Conservation (phyloP, 2,888 invertebrate genomes). For the Actias luna region DNA sequence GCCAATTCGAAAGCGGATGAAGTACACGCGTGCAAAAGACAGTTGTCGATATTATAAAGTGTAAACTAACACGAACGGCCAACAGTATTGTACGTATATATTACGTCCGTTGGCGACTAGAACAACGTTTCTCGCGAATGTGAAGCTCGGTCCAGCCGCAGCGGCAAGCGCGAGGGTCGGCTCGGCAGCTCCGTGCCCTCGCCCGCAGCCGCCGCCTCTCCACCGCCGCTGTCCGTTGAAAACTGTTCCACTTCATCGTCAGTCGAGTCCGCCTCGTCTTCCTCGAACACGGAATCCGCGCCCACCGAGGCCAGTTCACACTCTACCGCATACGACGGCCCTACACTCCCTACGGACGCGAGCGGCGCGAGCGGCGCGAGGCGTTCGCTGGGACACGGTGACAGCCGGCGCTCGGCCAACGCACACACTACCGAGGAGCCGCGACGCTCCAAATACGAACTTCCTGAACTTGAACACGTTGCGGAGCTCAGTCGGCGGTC, state of each 20-base stretch:
- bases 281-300: constrained; percentile 91
- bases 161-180: constrained; percentile 60
- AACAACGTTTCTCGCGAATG: constrained; percentile 92
- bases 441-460: constrained; percentile 90
- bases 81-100: too few species aligned
- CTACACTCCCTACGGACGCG: constrained; percentile 90
- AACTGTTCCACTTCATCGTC: constrained; percentile 93
- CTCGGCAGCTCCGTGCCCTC: constrained; percentile 71
- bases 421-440: constrained; percentile 90
- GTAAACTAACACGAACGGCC: constrained; percentile 59
- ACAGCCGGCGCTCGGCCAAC: constrained; percentile 89
- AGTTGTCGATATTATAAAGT: constrained; percentile 68
- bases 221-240: constrained; percentile 90
- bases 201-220: constrained; percentile 56
- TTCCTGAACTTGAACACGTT: constrained; percentile 92
- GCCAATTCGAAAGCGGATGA: constrained; percentile 36
- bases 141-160: constrained; percentile 70
- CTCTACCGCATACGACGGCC: constrained; percentile 85
- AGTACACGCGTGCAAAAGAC: constrained; percentile 17
- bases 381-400: constrained; percentile 85
- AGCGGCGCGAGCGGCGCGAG: constrained; percentile 90
- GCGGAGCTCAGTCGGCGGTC: constrained; percentile 88
- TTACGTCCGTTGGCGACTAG: constrained; percentile 73
- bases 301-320: constrained; percentile 87
- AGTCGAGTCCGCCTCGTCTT: constrained; percentile 87